Evolutionary conservation across 1,140 invertebrate species (phyloP).

Genomic region (Panulirus ornatus): DNA sequence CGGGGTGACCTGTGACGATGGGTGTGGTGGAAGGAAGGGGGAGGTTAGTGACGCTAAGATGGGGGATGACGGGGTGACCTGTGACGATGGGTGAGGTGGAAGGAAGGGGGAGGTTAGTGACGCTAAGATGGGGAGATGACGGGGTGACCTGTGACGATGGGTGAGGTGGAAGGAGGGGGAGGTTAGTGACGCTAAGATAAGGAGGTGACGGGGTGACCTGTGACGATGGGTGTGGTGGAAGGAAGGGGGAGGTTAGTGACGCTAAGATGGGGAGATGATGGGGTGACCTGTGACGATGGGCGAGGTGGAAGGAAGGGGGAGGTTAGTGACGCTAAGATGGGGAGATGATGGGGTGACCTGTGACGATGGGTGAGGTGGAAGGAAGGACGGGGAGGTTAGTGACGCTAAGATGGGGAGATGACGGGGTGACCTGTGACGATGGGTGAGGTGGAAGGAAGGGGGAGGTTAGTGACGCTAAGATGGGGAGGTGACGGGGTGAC

Average conservation of each 20-base stretch:
- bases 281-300: neutral
- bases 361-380: neutral
- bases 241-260: neutral
- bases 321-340: neutral
- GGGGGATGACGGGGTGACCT: no score
- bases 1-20: no score
- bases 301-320: neutral
- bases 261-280: neutral
- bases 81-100: neutral
- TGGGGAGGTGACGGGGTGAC: no score
- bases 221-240: neutral
- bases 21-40: no score
- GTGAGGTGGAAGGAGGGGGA: neutral
- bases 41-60: no score
- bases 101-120: neutral
- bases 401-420: no score
- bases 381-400: no score
- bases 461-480: no score
- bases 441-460: no score
- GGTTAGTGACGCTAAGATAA: no score
- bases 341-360: neutral
- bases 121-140: neutral
- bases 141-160: no score
- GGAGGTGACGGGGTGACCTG: neutral
- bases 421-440: no score